phyloP scores from a whole-genome alignment of 1,140 invertebrate species.

The Camponotus vicinus region DNA sequence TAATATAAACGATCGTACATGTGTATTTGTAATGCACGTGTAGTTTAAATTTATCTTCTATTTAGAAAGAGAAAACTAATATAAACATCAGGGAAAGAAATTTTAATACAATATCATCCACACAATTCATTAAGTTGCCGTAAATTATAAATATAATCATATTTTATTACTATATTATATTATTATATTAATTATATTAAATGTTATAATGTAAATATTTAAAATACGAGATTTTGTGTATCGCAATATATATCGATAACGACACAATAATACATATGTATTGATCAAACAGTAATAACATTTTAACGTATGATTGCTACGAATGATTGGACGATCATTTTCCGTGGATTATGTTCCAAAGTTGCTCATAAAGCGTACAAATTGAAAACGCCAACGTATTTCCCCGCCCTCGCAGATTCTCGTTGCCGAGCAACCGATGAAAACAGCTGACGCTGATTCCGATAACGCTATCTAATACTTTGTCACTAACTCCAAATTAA shows the following conservation, averaged over 20 bases:
- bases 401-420: conserved; percentile 15
- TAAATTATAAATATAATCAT: too few species aligned
- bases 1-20: too few species aligned
- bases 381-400: conserved; percentile 37
- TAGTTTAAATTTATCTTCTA: too few species aligned
- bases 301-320: conserved; percentile 26
- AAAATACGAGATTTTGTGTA: not conserved
- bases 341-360: conserved; percentile 45
- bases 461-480: conserved; percentile 60
- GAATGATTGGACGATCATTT: conserved; percentile 50
- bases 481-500: conserved; percentile 71
- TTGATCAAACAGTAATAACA: conserved; percentile 22
- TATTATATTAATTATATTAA: not conserved
- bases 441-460: conserved; percentile 65
- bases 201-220: not conserved
- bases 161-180: too few species aligned
- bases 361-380: conserved; percentile 44
- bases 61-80: too few species aligned
- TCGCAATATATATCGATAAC: not conserved
- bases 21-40: too few species aligned
- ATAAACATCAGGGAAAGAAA: too few species aligned
- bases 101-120: too few species aligned
- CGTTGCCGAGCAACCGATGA: conserved; percentile 39
- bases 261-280: not conserved
- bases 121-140: too few species aligned